phyloP scores from a whole-genome alignment of 2,888 invertebrate genomes.

The Neoaliturus tenellus region DNA sequence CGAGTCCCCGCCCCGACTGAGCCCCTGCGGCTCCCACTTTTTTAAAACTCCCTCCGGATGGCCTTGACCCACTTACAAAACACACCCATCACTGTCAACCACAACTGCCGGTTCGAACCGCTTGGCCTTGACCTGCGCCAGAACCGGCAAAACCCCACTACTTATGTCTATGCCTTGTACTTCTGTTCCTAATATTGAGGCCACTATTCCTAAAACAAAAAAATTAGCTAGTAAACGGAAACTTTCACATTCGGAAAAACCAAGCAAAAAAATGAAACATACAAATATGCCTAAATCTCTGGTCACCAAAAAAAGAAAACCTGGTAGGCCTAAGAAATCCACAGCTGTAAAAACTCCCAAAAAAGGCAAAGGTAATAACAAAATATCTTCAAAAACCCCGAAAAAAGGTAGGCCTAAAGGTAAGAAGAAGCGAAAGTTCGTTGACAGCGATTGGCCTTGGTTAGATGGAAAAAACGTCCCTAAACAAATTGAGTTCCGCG shows the following conservation, averaged over 20 bases:
- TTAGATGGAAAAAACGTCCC: slow-evolving; percentile 10
- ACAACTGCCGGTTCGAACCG: too few relatives aligned
- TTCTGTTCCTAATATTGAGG: not conserved
- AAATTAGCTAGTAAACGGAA: not conserved
- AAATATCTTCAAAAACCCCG: not conserved
- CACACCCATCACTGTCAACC: too few relatives aligned
- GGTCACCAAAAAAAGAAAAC: not conserved
- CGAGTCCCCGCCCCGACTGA: too few relatives aligned
- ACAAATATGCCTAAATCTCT: not conserved
- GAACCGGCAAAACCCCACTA: too few relatives aligned
- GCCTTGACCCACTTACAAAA: too few relatives aligned
- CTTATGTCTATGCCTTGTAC: not conserved
- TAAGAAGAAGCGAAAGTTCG: slow-evolving; percentile 10
- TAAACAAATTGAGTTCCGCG: slow-evolving; percentile 31
- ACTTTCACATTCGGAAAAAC: not conserved
- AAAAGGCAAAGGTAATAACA: not conserved
- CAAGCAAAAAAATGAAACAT: not conserved
- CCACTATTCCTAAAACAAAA: not conserved
- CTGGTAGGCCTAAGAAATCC: slow-evolving; percentile 5
- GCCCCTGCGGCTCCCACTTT: too few relatives aligned
- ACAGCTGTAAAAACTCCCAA: not conserved
- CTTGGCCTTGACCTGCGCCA: too few relatives aligned
- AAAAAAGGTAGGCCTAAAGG: not conserved
- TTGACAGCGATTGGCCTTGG: slow-evolving; percentile 44
- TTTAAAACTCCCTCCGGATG: too few relatives aligned